These are phyloP conservation scores for Macrotrachela quadricornifera DNA, from an alignment of 1,140 invertebrate genomes.

Conservation along the genomic window DNA sequence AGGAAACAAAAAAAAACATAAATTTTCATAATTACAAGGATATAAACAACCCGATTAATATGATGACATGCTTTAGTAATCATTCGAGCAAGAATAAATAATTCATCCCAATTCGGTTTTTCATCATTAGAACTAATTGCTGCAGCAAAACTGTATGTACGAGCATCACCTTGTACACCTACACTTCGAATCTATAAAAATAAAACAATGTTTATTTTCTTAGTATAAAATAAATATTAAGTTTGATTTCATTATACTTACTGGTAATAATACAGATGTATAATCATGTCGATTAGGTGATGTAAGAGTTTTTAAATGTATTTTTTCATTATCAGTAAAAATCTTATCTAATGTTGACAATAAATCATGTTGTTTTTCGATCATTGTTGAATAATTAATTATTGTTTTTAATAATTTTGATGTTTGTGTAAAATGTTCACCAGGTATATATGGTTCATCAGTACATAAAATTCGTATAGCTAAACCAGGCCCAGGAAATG, in stretches of 20 bases:
- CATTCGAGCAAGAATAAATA: slow-evolving; percentile 62
- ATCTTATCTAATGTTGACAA: not conserved
- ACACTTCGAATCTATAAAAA: slow-evolving; percentile 52
- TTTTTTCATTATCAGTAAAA: not conserved
- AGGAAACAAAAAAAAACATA: not conserved
- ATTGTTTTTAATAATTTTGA: slow-evolving; percentile 70
- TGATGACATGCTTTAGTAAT: slow-evolving; percentile 79
- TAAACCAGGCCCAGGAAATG: slow-evolving; percentile 69
- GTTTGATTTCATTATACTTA: no score
- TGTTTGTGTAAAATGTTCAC: slow-evolving; percentile 81
- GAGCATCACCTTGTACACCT: slow-evolving; percentile 80
- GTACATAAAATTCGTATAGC: slow-evolving; percentile 86
- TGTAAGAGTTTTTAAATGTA: no score
- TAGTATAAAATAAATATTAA: not conserved
- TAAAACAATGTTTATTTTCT: slow-evolving; percentile 48
- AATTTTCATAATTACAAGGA: not conserved
- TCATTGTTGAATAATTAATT: slow-evolving; percentile 48
- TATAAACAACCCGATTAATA: slow-evolving; percentile 41
- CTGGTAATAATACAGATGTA: not conserved
- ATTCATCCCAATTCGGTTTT: slow-evolving; percentile 50
- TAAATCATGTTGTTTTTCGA: not conserved
- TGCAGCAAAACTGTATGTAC: slow-evolving; percentile 87
- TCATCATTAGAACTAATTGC: slow-evolving; percentile 71
- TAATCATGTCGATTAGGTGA: not conserved
- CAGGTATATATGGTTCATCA: slow-evolving; percentile 68